Evolutionary conservation across 2,113 vertebrate genomes (phyloP).

Genomic region (Columba livia): DNA sequence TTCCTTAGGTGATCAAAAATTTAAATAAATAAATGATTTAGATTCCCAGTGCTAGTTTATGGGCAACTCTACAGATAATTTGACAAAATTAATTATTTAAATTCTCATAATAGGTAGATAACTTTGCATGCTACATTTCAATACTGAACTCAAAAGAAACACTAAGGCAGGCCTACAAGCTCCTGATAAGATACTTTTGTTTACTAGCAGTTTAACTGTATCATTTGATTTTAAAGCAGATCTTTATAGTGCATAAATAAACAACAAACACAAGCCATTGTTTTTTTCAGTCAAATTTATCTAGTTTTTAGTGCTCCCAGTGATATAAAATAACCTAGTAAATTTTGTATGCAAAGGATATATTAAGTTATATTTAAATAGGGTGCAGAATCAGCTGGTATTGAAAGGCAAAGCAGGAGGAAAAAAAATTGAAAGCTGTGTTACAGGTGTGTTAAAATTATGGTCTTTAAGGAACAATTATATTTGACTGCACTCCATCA

Average conservation of each 20-base stretch:
- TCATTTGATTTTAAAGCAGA: background rate
- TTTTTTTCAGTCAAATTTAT: background rate
- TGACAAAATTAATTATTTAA: background rate
- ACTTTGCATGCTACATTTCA: background rate
- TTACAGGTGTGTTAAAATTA: background rate
- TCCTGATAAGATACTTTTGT: background rate
- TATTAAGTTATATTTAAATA: background rate
- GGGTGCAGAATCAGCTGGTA: background rate
- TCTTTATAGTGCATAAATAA: background rate
- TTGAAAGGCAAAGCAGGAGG: background rate
- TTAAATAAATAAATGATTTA: background rate
- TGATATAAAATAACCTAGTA: background rate
- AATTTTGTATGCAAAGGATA: background rate
- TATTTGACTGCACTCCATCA: background rate
- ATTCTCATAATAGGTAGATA: background rate
- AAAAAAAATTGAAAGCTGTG: background rate
- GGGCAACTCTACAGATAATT: background rate
- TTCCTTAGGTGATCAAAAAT: conserved; percentile 14
- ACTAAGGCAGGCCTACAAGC: background rate
- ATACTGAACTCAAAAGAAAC: background rate
- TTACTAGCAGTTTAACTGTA: background rate
- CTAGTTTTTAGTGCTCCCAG: background rate
- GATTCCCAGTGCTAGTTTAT: background rate
- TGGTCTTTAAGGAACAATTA: background rate
- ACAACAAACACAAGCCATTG: background rate